A percentile compares a stretch with the other conserved stretches of the same genome.
These are phyloP conservation scores for Callimorpha dominula DNA, from an alignment of 2,888 invertebrate genomes.

Conservation along the genomic window DNA sequence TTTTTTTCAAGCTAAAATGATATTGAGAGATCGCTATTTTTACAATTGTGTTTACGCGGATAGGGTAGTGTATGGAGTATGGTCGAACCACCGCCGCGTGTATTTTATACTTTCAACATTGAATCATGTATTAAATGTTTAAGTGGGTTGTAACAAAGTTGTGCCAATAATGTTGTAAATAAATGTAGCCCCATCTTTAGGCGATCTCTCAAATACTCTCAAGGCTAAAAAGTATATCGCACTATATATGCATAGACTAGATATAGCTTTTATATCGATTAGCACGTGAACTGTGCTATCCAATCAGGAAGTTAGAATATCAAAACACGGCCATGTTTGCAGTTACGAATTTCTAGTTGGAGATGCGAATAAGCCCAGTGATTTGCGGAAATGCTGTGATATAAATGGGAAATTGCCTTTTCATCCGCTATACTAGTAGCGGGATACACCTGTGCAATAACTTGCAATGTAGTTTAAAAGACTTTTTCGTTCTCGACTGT, in stretches of 20 bases:
- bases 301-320: not conserved
- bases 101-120: no score
- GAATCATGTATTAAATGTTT: no score
- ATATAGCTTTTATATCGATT: not conserved
- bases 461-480: not conserved
- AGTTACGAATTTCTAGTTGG: not conserved
- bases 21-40: no score
- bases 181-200: no score
- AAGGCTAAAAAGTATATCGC: not conserved
- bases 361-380: not conserved
- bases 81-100: no score
- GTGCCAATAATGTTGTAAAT: no score
- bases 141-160: no score
- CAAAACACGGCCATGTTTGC: not conserved
- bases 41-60: no score
- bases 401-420: not conserved
- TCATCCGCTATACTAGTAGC: not conserved
- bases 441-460: not conserved
- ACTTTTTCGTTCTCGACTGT: no score
- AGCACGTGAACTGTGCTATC: not conserved
- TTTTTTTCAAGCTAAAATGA: no score
- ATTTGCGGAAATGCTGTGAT: not conserved
- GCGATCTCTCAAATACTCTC: not conserved
- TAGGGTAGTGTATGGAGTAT: no score
- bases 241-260: not conserved